Evolutionary conservation across 2,113 vertebrate species (phyloP).

Genomic region (Albula glossodonta): DNA sequence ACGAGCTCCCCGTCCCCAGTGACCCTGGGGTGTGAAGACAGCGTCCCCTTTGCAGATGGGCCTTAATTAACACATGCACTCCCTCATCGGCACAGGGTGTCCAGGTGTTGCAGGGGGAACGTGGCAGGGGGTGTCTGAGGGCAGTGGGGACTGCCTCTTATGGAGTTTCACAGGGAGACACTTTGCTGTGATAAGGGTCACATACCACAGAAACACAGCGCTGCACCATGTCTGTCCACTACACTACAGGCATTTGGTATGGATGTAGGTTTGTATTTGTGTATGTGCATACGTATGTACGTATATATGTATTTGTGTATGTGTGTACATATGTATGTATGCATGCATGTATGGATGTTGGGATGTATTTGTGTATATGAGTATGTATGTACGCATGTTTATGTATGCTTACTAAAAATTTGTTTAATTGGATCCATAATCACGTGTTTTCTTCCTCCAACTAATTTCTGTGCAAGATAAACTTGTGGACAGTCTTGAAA

Average conservation of each 20-base stretch:
- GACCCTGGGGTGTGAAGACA: conserved; percentile 47
- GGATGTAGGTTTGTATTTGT: background rate
- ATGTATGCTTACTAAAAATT: no score
- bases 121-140: conserved; percentile 27
- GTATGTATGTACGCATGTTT: no score
- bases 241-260: background rate
- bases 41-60: conserved; percentile 56
- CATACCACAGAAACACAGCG: background rate
- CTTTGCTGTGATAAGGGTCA: conserved; percentile 11
- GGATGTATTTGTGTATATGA: no score
- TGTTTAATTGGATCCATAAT: no score
- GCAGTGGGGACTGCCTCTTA: conserved; percentile 34
- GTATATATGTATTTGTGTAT: background rate
- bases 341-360: no score
- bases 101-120: conserved; percentile 49
- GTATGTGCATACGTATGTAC: background rate
- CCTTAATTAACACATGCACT: conserved; percentile 60
- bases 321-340: no score
- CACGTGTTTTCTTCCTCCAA: no score
- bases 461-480: no score
- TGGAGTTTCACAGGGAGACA: conserved; percentile 7
- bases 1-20: conserved; percentile 33
- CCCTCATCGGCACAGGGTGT: conserved; percentile 43
- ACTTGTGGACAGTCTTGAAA: no score
- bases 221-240: background rate